A percentile compares a stretch with the other conserved stretches of the same genome.
These are phyloP conservation scores for Dynastes grantii DNA, from an alignment of 2,888 invertebrate species.

Conservation along the genomic window DNA sequence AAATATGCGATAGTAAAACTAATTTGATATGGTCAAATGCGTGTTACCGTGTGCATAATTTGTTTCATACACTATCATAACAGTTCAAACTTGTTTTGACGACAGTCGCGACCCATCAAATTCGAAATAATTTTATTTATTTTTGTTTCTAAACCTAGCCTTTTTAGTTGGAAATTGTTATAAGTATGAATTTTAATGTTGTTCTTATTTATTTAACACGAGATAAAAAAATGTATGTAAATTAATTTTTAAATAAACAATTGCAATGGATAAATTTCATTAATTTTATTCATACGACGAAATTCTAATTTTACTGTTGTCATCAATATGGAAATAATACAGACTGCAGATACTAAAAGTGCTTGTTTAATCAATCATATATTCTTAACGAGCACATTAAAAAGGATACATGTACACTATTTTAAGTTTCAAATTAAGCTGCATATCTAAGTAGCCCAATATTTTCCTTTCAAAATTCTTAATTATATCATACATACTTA, in stretches of 20 bases:
- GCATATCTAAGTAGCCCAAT: neutral
- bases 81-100: neutral
- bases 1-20: conserved; percentile 17
- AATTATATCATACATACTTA: too few relatives aligned
- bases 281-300: conserved; percentile 15
- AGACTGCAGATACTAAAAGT: conserved; percentile 50
- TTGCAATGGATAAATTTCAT: conserved; percentile 34
- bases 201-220: conserved; percentile 44
- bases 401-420: conserved; percentile 39
- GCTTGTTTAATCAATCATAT: conserved; percentile 20
- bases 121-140: conserved; percentile 35
- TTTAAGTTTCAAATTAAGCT: conserved; percentile 1
- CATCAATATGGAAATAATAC: conserved; percentile 8
- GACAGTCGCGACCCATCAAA: conserved; percentile 8
- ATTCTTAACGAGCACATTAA: neutral
- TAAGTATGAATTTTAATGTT: conserved; percentile 44
- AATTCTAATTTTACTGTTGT: conserved; percentile 28
- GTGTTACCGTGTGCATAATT: conserved; percentile 20
- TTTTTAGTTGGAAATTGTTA: conserved; percentile 37
- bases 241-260: conserved; percentile 42
- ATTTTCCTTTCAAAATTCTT: neutral
- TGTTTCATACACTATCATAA: conserved; percentile 24
- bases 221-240: conserved; percentile 38
- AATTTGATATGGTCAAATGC: conserved; percentile 16
- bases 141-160: conserved; percentile 35